Conservation (phyloP, 2,797 vertebrate genomes). For the Acanthiza pusilla region DNA sequence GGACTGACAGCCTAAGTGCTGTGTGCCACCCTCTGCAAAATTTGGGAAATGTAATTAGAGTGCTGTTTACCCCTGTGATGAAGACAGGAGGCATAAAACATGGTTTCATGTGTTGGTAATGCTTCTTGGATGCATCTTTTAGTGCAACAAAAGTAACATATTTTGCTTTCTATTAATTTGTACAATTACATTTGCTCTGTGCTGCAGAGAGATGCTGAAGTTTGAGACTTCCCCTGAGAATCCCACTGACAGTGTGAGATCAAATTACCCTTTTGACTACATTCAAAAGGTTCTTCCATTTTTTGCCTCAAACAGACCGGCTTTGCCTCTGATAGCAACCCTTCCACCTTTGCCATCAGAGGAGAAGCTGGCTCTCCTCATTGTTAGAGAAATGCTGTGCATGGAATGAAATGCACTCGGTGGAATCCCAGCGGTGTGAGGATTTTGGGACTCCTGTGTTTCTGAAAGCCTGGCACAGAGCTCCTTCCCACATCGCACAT, state of each 20-base stretch:
- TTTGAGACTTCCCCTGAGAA: background rate
- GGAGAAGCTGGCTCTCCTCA: background rate
- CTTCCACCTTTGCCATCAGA: background rate
- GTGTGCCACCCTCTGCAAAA: background rate
- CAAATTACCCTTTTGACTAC: background rate
- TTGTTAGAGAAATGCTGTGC: background rate
- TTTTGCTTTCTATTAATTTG: background rate
- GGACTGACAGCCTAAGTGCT: background rate
- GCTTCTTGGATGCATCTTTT: background rate
- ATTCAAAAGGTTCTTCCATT: background rate
- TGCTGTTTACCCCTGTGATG: background rate
- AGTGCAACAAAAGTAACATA: background rate
- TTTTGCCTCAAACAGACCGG: background rate
- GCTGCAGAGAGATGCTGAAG: background rate
- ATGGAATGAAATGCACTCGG: accelerated
- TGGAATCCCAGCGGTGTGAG: background rate
- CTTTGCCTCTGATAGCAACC: background rate
- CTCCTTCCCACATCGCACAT: background rate
- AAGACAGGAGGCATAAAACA: background rate
- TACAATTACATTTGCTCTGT: background rate
- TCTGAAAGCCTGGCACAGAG: background rate
- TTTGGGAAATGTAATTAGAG: background rate
- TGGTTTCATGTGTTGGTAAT: background rate
- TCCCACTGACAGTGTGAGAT: background rate
- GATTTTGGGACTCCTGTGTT: background rate